A percentile compares a stretch with the other conserved stretches of the same genome.
Conservation (phyloP, 2,797 vertebrate species). For the Cryptoblepharus egeriae region DNA sequence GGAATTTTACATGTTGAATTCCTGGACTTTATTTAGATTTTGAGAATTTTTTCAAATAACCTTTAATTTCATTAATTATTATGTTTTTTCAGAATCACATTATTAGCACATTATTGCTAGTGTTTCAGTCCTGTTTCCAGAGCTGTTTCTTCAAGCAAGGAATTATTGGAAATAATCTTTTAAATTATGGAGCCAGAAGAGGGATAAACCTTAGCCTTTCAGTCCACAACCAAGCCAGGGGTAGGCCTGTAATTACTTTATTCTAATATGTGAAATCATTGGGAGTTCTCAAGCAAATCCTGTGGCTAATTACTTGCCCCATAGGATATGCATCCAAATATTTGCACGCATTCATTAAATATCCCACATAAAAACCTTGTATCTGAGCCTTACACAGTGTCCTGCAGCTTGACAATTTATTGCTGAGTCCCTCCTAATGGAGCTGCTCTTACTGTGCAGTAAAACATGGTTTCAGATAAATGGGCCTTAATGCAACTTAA, state of each 20-base stretch:
- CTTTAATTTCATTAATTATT: neutral
- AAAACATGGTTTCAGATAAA: constrained; percentile 30
- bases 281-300: constrained; percentile 39
- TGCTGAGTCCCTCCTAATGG: constrained; percentile 31
- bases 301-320: constrained; percentile 37
- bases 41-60: neutral
- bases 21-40: neutral
- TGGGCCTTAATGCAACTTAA: constrained; percentile 30
- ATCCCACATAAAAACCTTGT: constrained; percentile 23
- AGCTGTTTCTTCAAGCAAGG: constrained; percentile 15
- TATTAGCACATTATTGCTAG: neutral
- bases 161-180: constrained; percentile 36
- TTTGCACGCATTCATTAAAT: constrained; percentile 32
- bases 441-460: constrained; percentile 27
- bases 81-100: no score
- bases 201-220: constrained; percentile 11
- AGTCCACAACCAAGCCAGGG: neutral
- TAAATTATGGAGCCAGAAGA: constrained; percentile 1
- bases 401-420: constrained; percentile 14
- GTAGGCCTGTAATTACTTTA: constrained; percentile 17
- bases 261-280: constrained; percentile 24
- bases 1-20: neutral
- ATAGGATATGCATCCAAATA: constrained; percentile 41
- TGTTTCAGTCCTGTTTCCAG: constrained; percentile 3
- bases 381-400: constrained; percentile 5